Evolutionary conservation across 2,113 vertebrate species (phyloP), one percentile per base, ranked within the genome.

Genomic region (Eurystomus gularis): DNA sequence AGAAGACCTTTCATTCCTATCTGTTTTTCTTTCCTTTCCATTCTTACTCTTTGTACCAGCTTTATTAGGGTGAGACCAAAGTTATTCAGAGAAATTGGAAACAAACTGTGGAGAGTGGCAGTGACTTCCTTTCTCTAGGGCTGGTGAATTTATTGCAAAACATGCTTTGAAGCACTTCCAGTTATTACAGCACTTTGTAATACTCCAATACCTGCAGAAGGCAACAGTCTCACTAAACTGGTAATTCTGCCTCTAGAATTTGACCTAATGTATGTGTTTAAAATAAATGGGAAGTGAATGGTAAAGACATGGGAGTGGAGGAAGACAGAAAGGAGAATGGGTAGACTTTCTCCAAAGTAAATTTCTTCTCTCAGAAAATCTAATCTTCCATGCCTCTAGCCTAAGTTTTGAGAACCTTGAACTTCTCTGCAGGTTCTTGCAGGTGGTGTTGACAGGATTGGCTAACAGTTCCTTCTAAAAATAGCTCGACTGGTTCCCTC

Each of bases 381-480:
- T 58, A 62, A 31, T 55, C 20, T 65, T 54, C 26, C 64, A 6
- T n/a, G 12, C 28, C 35, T 46, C 29, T 61, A 75, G 61, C 8
- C 29, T 52, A 71, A 60, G 64, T 75, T 91, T 58, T 48, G 48
- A 86, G 76, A 88, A 68, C 57, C 76, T 81, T 90, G 86, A 92
- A 93, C 33, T 88, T 33, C 64, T 80, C 11, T 44, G 66, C 31
- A 0, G 0, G 13, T 78, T 90, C 60, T 64, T 84, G 72, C 90
- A 94, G 75, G 85, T 91, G 87, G 55, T 95, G 90, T 95, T 96
- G 86, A 93, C 57, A 88, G 72, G 61, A 91, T 1, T 93, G 60
- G 55, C 77, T 84, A 93, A 92, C n/a, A 28, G 48, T 90, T 86
- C 80, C 60, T 78, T 88, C 86, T 40, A 92, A 96, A 96, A 95